Evolutionary conservation across 2,797 vertebrate species (phyloP).

Genomic region (Eleutherodactylus coqui): DNA sequence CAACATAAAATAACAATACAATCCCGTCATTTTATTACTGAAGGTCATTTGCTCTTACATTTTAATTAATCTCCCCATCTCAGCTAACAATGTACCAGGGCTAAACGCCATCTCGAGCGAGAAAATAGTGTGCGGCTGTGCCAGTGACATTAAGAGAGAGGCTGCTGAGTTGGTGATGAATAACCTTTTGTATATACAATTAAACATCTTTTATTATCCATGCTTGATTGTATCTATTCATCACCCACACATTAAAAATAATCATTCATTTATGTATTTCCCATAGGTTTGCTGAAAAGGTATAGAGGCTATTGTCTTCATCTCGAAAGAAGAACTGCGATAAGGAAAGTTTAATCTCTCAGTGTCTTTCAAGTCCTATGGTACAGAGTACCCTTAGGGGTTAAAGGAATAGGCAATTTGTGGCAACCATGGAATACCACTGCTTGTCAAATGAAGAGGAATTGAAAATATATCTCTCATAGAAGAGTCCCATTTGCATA

Average conservation of each 20-base stretch:
- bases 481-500: slow-evolving; percentile 35
- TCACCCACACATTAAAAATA: slow-evolving; percentile 32
- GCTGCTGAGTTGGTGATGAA: slow-evolving; percentile 27
- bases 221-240: slow-evolving; percentile 47
- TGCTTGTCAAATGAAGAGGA: slow-evolving; percentile 22
- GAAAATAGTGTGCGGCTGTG: not conserved
- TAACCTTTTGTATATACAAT: slow-evolving; percentile 43
- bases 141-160: slow-evolving; percentile 10
- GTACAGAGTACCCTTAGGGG: not conserved
- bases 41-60: not conserved
- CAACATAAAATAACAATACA: not conserved
- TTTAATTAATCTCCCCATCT: slow-evolving; percentile 8
- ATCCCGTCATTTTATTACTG: not conserved
- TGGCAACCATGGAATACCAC: slow-evolving; percentile 18
- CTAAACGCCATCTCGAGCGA: not conserved
- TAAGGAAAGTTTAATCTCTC: not conserved
- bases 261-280: not conserved
- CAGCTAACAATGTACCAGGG: not conserved
- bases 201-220: slow-evolving; percentile 34
- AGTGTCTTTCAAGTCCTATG: not conserved
- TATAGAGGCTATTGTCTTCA: not conserved
- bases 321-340: no score
- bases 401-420: slow-evolving; percentile 11
- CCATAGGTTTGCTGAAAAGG: not conserved
- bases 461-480: slow-evolving; percentile 38